These are phyloP conservation scores for Aphidius ervi DNA, from an alignment of 1,140 invertebrate genomes.

Conservation along the genomic window DNA sequence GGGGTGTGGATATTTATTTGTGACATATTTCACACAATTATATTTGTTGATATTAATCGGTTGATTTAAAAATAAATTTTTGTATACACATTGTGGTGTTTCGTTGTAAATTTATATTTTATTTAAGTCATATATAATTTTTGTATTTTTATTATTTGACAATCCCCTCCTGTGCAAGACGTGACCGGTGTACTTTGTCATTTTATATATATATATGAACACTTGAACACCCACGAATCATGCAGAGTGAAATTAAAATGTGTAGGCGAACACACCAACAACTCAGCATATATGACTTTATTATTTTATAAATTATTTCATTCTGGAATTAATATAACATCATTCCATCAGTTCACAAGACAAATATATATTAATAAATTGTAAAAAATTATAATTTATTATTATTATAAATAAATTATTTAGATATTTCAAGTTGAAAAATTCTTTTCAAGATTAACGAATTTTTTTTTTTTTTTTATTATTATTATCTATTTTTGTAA, in stretches of 20 bases:
- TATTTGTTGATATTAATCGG: slow-evolving; percentile 12
- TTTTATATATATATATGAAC: background rate
- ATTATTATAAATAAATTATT: no score
- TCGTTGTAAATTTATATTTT: slow-evolving; percentile 1
- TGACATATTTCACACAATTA: background rate
- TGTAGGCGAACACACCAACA: slow-evolving; percentile 12
- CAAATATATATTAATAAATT: background rate
- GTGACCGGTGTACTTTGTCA: slow-evolving; percentile 26
- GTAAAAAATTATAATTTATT: background rate
- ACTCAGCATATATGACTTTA: background rate
- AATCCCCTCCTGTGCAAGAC: slow-evolving; percentile 18
- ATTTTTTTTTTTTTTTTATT: background rate
- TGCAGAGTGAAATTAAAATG: slow-evolving; percentile 15
- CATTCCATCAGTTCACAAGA: background rate
- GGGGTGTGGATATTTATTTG: no score
- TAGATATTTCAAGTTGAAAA: no score
- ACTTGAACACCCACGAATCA: slow-evolving; percentile 28
- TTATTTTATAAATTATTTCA: background rate
- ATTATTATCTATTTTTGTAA: slow-evolving; percentile 13
- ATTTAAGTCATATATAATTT: no score
- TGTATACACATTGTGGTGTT: slow-evolving; percentile 13
- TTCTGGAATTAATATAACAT: slow-evolving; percentile 14
- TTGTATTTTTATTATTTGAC: slow-evolving; percentile 10
- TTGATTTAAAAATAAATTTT: slow-evolving; percentile 15
- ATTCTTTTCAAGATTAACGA: background rate